These are phyloP conservation scores for Helarctos malayanus DNA, from an alignment of 2,797 vertebrate genomes.

Conservation along the genomic window DNA sequence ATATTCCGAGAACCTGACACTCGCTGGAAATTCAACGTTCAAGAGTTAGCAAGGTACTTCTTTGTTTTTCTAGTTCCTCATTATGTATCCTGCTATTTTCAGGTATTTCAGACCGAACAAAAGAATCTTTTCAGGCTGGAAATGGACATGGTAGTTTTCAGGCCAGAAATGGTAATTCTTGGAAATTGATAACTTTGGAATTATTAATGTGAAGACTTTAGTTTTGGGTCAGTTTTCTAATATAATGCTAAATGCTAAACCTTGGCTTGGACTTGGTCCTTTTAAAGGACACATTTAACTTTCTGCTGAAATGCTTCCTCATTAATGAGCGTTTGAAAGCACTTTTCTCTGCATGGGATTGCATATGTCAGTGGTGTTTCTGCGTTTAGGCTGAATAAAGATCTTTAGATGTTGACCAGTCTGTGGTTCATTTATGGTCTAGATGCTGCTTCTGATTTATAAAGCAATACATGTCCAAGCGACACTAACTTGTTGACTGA, in stretches of 20 bases:
- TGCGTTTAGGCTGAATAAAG: conserved; percentile 49
- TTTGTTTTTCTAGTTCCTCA: conserved; percentile 77
- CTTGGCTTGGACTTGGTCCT: conserved; percentile 67
- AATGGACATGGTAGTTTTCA: conserved; percentile 85
- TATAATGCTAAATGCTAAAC: conserved; percentile 66
- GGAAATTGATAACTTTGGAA: conserved; percentile 78
- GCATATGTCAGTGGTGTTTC: conserved; percentile 45
- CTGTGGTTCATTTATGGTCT: conserved; percentile 24
- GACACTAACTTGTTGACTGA: conserved; percentile 67
- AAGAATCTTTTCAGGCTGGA: conserved; percentile 83
- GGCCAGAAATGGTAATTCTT: conserved; percentile 83
- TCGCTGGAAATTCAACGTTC: conserved; percentile 92
- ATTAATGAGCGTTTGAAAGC: conserved; percentile 60
- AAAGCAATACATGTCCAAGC: conserved; percentile 55
- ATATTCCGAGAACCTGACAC: conserved; percentile 91
- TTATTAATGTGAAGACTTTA: conserved; percentile 73
- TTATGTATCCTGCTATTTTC: conserved; percentile 79
- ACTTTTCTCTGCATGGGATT: conserved; percentile 69
- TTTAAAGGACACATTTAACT: conserved; percentile 57
- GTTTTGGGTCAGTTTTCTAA: conserved; percentile 71
- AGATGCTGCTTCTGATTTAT: conserved; percentile 65
- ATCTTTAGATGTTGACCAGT: conserved; percentile 41
- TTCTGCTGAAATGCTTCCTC: conserved; percentile 71
- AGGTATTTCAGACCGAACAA: conserved; percentile 82
- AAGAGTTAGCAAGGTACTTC: conserved; percentile 90